Percentiles rank a stretch among this genome's conserved stretches.
Evolutionary conservation across 1,140 invertebrate species (phyloP).

Genomic region (Cyrtorhinus lividipennis): DNA sequence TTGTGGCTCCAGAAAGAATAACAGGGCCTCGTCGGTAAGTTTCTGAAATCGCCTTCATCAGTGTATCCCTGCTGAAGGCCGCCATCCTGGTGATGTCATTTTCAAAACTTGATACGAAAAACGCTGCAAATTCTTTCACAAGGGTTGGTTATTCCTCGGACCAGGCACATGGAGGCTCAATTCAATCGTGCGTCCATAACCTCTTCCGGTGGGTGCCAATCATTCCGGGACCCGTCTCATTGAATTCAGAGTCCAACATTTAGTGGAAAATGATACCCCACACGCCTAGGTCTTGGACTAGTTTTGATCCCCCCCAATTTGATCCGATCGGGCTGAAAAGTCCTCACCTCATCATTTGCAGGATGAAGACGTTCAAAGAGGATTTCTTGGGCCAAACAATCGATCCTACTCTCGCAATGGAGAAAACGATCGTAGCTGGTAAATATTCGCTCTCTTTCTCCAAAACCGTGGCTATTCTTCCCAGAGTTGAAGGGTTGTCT

Average conservation of each 20-base stretch:
- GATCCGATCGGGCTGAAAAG: background rate
- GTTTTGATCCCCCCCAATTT: no score
- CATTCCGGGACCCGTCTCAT: background rate
- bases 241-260: background rate
- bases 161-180: background rate
- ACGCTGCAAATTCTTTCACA: no score
- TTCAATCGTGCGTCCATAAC: background rate
- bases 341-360: background rate
- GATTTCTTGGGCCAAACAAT: background rate
- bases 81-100: no score
- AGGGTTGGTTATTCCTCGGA: no score
- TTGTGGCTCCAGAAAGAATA: no score
- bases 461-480: background rate
- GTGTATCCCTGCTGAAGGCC: no score
- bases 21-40: no score
- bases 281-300: no score
- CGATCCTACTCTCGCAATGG: background rate
- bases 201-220: background rate
- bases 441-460: background rate
- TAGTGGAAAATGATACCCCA: no score
- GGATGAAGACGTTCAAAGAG: background rate
- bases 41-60: no score
- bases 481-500: background rate
- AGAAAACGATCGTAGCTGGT: background rate
- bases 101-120: no score